Evolutionary conservation across 2,797 vertebrate species (phyloP).

Genomic region (Schizopygopsis malacanthus): DNA sequence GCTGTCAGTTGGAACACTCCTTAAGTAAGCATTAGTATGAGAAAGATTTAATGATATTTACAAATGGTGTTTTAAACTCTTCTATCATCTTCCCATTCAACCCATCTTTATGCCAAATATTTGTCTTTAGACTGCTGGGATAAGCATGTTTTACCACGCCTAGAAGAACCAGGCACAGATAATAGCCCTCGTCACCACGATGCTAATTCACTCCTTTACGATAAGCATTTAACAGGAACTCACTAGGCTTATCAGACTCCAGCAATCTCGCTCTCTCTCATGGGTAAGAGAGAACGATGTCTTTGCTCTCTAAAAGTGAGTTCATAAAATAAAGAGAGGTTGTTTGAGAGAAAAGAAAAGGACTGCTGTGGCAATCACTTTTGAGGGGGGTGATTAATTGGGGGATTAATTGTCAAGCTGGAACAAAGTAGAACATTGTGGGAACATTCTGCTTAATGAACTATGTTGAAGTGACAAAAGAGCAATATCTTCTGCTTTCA

Average conservation of each 20-base stretch:
- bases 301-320: slow-evolving; percentile 48
- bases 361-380: slow-evolving; percentile 60
- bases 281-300: slow-evolving; percentile 34
- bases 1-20: not conserved
- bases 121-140: slow-evolving; percentile 62
- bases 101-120: slow-evolving; percentile 21
- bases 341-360: slow-evolving; percentile 63
- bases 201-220: slow-evolving; percentile 63
- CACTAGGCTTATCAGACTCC: slow-evolving; percentile 71
- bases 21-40: not conserved
- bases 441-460: slow-evolving; percentile 37
- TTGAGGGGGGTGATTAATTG: slow-evolving; percentile 47
- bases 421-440: slow-evolving; percentile 54
- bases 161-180: slow-evolving; percentile 75
- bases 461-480: slow-evolving; percentile 39
- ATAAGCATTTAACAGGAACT: slow-evolving; percentile 77
- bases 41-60: not conserved
- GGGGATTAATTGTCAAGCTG: slow-evolving; percentile 60
- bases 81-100: slow-evolving; percentile 20
- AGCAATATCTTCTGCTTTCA: slow-evolving; percentile 19
- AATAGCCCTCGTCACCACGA: slow-evolving; percentile 70
- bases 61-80: not conserved
- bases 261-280: slow-evolving; percentile 71
- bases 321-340: slow-evolving; percentile 40
- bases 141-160: slow-evolving; percentile 51